Conservation (phyloP, 2,113 vertebrate genomes). For the Glaucomys volans region DNA sequence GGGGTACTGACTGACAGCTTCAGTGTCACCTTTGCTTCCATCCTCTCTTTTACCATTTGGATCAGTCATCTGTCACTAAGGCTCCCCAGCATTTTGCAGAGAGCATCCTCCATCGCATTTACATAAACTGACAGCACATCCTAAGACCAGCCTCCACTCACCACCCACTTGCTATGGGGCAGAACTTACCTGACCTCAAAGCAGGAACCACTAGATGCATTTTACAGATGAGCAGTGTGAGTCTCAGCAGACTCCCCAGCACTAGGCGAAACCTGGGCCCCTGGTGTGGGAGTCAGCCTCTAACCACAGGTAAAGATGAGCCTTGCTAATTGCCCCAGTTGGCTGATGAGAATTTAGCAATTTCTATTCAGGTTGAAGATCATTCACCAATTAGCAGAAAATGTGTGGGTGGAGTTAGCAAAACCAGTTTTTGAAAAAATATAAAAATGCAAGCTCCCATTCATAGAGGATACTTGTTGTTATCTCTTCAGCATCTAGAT, state of each 20-base stretch:
- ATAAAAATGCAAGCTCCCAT: background rate
- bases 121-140: too few species aligned
- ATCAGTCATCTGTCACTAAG: background rate
- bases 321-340: background rate
- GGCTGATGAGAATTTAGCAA: background rate
- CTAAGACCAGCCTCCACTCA: background rate
- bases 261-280: background rate
- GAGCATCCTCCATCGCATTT: too few species aligned
- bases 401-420: background rate
- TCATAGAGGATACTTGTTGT: background rate
- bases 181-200: fast-evolving
- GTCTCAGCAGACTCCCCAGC: background rate
- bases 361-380: background rate
- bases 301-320: background rate
- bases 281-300: too few species aligned
- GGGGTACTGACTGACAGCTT: background rate
- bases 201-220: background rate
- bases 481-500: background rate
- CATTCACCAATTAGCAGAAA: background rate
- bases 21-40: background rate
- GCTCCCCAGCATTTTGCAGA: background rate
- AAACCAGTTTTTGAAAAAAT: background rate
- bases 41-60: background rate
- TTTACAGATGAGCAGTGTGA: too few species aligned
- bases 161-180: too few species aligned